A percentile compares a stretch with the other conserved stretches of the same genome.
Evolutionary conservation across 2,888 invertebrate species (phyloP).

Genomic region (Octodonta nipae): DNA sequence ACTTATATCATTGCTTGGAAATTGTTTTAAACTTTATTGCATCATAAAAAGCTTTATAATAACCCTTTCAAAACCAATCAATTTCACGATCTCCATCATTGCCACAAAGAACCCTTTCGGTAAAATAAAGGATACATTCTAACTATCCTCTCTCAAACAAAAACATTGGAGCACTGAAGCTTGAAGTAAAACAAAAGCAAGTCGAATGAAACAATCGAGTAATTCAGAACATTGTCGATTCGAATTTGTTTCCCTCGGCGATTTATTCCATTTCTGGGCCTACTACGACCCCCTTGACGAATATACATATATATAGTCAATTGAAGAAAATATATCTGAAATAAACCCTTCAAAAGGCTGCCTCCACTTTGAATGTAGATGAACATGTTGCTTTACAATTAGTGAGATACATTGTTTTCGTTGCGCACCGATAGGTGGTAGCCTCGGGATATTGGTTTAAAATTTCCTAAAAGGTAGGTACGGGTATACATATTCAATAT

Average conservation of each 20-base stretch:
- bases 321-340: slow-evolving; percentile 19
- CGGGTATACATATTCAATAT: slow-evolving; percentile 10
- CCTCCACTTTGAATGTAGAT: too few species aligned
- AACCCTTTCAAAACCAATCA: too few species aligned
- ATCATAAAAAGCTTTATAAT: too few species aligned
- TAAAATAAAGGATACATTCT: too few species aligned
- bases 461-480: slow-evolving; percentile 16
- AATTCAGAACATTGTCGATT: slow-evolving; percentile 30
- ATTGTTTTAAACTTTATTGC: too few species aligned
- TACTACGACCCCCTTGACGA: too few species aligned
- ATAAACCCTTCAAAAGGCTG: slow-evolving; percentile 10
- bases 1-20: too few species aligned
- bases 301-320: too few species aligned
- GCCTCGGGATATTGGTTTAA: slow-evolving; percentile 16
- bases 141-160: too few species aligned
- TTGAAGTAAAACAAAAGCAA: slow-evolving; percentile 20
- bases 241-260: slow-evolving; percentile 25
- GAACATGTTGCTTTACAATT: slow-evolving; percentile 20
- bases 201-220: slow-evolving; percentile 22
- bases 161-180: slow-evolving; percentile 19
- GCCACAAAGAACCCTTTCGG: too few species aligned
- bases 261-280: slow-evolving; percentile 19
- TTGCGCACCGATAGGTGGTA: slow-evolving; percentile 14
- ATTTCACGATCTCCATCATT: too few species aligned
- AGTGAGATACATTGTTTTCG: slow-evolving; percentile 17